Evolutionary conservation across 2,888 invertebrate species (phyloP), one percentile per base, ranked within the genome.

Genomic region (Oasisia sp.): DNA sequence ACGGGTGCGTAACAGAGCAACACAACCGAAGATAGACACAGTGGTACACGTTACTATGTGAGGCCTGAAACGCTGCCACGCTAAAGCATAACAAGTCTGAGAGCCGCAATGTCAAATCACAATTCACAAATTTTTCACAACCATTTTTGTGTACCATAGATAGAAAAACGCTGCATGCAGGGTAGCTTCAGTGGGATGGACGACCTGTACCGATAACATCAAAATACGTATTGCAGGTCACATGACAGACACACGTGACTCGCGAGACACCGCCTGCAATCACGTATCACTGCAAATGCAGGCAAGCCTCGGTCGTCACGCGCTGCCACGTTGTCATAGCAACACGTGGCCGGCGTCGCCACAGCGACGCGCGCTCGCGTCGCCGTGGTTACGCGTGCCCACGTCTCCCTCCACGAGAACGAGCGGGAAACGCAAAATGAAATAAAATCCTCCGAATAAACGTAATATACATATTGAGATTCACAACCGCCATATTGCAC

Each of bases 401-500:
- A 74, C 74, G 4, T 74, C n/a, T 14, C 27, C 56, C 56, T 14
- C 56, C 19, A 27, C 27, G 74, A 74, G 74, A 74, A 74, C 27
- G 19, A 74, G 74, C 74, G 27, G 74, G 74, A 74, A 74, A 74
- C 74, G n/a, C 74, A 74, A 74, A 74, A 74, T 74, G 74, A 74
- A 74, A 74, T 27, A 74, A n/a, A 74, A 38, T 7, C 74, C 19
- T 74, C 74, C 27, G 74, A 74, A 74, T 74, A 74, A 74, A 74
- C 74, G 74, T 74, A 74, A n/a, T 5, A 74, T 74, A 74, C 74
- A 74, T 19, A 19, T 74, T 74, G 74, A 74, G 74, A 74, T 74
- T 74, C 74, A 74, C 74, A 74, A 74, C 74, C 74, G 74, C 74
- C 74, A 74, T 74, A 74, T 74, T 74, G 74, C 74, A 74, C 74